These are phyloP conservation scores for Gastrophryne carolinensis DNA, from an alignment of 2,797 vertebrate genomes.

Conservation along the genomic window DNA sequence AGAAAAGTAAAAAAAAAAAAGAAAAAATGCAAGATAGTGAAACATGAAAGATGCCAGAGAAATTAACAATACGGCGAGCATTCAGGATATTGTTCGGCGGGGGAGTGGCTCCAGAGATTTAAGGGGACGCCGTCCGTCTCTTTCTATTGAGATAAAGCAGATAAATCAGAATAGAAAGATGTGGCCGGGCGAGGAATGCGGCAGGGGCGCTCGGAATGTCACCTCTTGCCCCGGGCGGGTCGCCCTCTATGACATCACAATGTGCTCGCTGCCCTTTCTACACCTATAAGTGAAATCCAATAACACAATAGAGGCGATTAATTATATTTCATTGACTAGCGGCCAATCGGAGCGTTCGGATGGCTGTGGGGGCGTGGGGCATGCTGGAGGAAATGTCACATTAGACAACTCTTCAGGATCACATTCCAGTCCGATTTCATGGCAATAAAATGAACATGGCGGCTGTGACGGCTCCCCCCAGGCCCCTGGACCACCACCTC, in stretches of 20 bases:
- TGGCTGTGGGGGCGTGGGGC: not conserved
- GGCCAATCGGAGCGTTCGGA: not conserved
- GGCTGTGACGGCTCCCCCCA: no score
- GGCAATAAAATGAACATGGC: conserved; percentile 12
- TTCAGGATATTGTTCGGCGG: no score
- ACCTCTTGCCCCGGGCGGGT: conserved; percentile 7
- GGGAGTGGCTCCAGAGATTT: no score
- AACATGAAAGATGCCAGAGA: no score
- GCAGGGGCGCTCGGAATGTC: conserved; percentile 13
- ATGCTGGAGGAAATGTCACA: conserved; percentile 9
- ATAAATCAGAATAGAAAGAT: conserved; percentile 8
- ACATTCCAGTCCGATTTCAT: conserved; percentile 19
- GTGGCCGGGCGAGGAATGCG: conserved; percentile 1
- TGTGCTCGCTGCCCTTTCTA: not conserved
- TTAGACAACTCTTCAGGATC: not conserved
- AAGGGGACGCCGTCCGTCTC: conserved; percentile 9
- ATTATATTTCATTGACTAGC: not conserved
- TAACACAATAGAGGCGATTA: not conserved
- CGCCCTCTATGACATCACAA: conserved; percentile 2
- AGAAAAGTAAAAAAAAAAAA: not conserved
- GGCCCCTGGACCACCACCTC: not conserved
- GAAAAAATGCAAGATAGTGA: no score
- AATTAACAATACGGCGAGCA: no score
- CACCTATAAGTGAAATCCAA: not conserved
- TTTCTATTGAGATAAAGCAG: conserved; percentile 2